A percentile compares a stretch with the other conserved stretches of the same genome.
Conservation (phyloP, 2,888 invertebrate genomes). For the Aleiodes leptofemur region DNA sequence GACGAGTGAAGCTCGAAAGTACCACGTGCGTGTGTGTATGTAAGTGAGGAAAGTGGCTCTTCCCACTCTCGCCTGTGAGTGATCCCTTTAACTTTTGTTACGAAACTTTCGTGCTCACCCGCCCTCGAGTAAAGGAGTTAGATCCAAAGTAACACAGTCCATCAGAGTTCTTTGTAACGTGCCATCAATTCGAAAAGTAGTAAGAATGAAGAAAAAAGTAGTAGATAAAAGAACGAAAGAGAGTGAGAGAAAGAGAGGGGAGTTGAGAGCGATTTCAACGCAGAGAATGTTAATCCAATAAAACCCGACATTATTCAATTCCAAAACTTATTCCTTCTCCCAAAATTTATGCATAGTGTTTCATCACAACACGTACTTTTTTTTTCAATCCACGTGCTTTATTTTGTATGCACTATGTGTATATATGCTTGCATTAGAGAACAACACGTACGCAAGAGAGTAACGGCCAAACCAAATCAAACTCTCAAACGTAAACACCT, state of each 20-base stretch:
- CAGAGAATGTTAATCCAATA: conserved; percentile 11
- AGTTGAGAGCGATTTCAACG: neutral
- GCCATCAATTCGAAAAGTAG: conserved; percentile 1
- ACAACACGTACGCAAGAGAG: neutral
- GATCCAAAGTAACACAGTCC: neutral
- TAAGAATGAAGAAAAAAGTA: neutral
- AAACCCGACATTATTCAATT: neutral
- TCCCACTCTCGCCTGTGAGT: conserved; percentile 10
- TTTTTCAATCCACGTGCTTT: neutral
- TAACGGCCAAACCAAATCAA: conserved; percentile 19
- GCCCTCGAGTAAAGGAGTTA: conserved; percentile 6
- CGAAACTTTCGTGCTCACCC: conserved; percentile 8
- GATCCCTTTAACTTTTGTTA: conserved; percentile 15
- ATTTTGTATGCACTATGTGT: neutral
- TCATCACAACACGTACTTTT: neutral
- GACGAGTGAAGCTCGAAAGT: neutral
- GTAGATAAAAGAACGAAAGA: neutral
- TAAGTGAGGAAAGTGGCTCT: conserved; percentile 2
- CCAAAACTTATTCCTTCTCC: neutral
- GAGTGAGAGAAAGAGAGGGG: neutral
- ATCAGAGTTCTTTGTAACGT: too few species aligned
- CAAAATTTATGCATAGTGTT: neutral
- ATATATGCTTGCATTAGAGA: neutral
- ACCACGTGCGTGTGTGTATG: neutral
- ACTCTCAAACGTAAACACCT: conserved; percentile 12